A percentile compares a stretch with the other conserved stretches of the same genome.
Conservation (phyloP, 2,888 invertebrate genomes). For the Acleris cristana region DNA sequence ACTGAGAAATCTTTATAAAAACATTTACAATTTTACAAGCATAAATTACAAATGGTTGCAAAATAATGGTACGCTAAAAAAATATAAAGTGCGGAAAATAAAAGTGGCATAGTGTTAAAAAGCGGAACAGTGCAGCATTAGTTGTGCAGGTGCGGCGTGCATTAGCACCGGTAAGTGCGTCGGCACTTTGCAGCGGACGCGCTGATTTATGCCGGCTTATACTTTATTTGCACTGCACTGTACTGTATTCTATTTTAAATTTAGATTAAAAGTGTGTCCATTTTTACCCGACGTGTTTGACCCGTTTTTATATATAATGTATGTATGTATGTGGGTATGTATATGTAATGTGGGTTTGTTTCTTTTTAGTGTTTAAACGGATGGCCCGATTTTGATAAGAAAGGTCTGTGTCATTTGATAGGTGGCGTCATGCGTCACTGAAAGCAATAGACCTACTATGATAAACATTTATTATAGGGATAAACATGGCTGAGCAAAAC, state of each 20-base stretch:
- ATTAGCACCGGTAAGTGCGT: conserved; percentile 56
- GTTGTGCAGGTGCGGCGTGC: conserved; percentile 52
- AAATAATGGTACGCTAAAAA: conserved; percentile 12
- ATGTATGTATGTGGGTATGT: too few relatives aligned
- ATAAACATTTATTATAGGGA: too few relatives aligned
- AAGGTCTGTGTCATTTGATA: too few relatives aligned
- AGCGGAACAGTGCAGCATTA: conserved; percentile 44
- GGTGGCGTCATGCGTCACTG: too few relatives aligned
- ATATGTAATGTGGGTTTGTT: too few relatives aligned
- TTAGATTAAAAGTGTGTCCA: conserved; percentile 1
- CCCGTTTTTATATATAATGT: too few relatives aligned
- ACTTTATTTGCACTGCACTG: conserved; percentile 40
- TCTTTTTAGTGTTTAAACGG: too few relatives aligned
- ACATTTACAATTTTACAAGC: not conserved
- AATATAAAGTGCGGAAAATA: not conserved
- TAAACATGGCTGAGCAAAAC: too few relatives aligned
- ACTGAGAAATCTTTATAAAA: too few relatives aligned
- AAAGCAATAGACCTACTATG: too few relatives aligned
- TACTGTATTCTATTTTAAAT: conserved; percentile 9
- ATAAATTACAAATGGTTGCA: conserved; percentile 13
- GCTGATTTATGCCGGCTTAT: conserved; percentile 50
- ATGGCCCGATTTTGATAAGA: too few relatives aligned
- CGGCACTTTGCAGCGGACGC: conserved; percentile 49
- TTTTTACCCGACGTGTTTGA: too few relatives aligned
- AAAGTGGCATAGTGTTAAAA: conserved; percentile 24